Evolutionary conservation across 1,140 invertebrate species (phyloP).

Genomic region (Listronotus bonariensis): DNA sequence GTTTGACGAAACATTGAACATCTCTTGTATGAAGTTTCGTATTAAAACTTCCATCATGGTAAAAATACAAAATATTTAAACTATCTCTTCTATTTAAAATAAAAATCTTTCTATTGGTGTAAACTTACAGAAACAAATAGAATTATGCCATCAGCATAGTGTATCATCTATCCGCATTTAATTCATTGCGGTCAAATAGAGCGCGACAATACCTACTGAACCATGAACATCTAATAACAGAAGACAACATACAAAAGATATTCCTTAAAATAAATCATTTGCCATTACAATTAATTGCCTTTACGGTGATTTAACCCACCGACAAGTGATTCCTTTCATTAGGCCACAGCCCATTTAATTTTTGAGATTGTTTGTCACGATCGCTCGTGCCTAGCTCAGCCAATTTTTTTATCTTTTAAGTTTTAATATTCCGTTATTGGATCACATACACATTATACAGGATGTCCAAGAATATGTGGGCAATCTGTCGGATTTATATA

Average conservation of each 20-base stretch:
- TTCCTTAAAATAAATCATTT: slow-evolving; percentile 21
- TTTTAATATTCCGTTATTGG: slow-evolving; percentile 10
- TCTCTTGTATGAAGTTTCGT: too few species aligned
- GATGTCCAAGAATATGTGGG: too few species aligned
- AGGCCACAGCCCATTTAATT: slow-evolving; percentile 1
- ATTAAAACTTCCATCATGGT: too few species aligned
- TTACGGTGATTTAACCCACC: slow-evolving; percentile 21
- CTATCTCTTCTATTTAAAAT: too few species aligned
- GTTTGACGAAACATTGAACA: too few species aligned
- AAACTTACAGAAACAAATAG: too few species aligned
- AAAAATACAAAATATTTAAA: too few species aligned
- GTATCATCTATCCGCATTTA: slow-evolving; percentile 17
- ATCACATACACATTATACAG: not conserved
- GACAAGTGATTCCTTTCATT: slow-evolving; percentile 13
- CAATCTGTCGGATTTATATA: too few species aligned
- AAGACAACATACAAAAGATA: slow-evolving; percentile 15
- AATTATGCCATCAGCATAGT: too few species aligned
- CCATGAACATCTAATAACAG: slow-evolving; percentile 19
- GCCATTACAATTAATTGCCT: slow-evolving; percentile 25
- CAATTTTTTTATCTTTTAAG: not conserved
- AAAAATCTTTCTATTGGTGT: too few species aligned
- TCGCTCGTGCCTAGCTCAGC: slow-evolving; percentile 13
- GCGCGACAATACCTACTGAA: slow-evolving; percentile 16
- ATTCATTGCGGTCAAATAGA: slow-evolving; percentile 17
- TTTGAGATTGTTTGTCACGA: slow-evolving; percentile 13